Evolutionary conservation across 2,888 invertebrate species (phyloP).

Genomic region (Zele albiditarsus): DNA sequence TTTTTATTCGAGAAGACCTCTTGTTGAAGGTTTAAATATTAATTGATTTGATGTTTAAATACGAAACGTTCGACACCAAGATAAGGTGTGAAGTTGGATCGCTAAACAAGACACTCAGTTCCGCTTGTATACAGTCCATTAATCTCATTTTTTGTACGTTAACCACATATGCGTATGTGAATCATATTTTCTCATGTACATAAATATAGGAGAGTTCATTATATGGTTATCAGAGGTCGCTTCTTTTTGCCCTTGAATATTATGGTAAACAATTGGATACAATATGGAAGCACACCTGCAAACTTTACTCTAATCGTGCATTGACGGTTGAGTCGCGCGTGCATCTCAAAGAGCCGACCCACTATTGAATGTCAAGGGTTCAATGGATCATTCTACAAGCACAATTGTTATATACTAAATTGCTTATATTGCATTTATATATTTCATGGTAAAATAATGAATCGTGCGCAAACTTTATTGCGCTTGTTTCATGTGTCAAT

Average conservation of each 20-base stretch:
- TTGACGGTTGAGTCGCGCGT: neutral
- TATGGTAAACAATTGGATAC: neutral
- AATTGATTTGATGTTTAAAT: no score
- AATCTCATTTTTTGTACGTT: no score
- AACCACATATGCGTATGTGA: no score
- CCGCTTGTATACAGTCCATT: no score
- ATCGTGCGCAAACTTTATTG: neutral
- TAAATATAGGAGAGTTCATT: no score
- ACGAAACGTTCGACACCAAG: no score
- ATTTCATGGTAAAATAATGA: slow-evolving; percentile 13
- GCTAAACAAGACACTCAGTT: no score
- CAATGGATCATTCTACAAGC: slow-evolving; percentile 46
- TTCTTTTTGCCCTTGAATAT: neutral
- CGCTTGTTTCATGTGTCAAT: slow-evolving; percentile 20
- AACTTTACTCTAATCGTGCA: slow-evolving; percentile 34
- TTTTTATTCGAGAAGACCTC: no score
- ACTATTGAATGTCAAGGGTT: slow-evolving; percentile 57
- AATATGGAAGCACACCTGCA: slow-evolving; percentile 11
- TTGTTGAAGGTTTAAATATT: no score
- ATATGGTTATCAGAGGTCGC: neutral
- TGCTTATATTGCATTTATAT: slow-evolving; percentile 38
- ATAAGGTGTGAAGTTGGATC: no score
- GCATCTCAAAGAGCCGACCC: slow-evolving; percentile 47
- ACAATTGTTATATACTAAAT: neutral
- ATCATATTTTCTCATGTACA: no score